These are phyloP conservation scores for Tenthredo scrophulariae DNA, from an alignment of 2,888 invertebrate genomes.

Conservation along the genomic window DNA sequence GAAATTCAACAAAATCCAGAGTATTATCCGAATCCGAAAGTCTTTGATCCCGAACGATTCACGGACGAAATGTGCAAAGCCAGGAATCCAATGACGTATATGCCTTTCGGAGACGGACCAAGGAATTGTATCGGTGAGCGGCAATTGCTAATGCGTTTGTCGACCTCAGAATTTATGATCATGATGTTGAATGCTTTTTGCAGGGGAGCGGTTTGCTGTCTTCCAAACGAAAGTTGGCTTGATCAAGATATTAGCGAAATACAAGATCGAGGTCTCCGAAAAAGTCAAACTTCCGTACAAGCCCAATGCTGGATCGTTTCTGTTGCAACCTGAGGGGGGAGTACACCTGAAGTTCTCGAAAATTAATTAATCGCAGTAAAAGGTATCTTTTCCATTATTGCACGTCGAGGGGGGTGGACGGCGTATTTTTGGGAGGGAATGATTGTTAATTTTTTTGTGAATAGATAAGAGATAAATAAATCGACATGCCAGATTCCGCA, in stretches of 20 bases:
- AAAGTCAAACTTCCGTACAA: conserved; percentile 69
- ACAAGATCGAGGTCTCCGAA: conserved; percentile 70
- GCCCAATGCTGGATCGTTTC: conserved; percentile 61
- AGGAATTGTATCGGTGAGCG: conserved; percentile 70
- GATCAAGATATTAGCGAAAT: conserved; percentile 70
- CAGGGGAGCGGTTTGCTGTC: conserved; percentile 69
- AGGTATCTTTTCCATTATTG: background rate
- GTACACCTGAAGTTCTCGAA: conserved; percentile 69
- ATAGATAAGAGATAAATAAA: no score
- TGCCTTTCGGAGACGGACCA: conserved; percentile 71
- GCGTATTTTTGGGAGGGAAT: no score
- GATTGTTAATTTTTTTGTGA: no score
- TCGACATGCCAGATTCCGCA: no score
- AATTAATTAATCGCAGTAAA: conserved; percentile 33
- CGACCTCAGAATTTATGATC: background rate
- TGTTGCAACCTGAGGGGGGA: conserved; percentile 67
- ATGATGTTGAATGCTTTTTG: conserved; percentile 17
- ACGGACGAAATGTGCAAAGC: conserved; percentile 60
- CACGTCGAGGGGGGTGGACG: no score
- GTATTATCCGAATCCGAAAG: conserved; percentile 68
- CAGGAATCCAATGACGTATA: conserved; percentile 65
- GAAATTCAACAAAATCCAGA: conserved; percentile 65
- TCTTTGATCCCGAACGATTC: conserved; percentile 70
- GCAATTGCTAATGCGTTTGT: background rate
- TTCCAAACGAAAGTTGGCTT: conserved; percentile 75